Base-by-base conservation (phyloP, 2,888 invertebrate species). In the Patella depressa region DNA sequence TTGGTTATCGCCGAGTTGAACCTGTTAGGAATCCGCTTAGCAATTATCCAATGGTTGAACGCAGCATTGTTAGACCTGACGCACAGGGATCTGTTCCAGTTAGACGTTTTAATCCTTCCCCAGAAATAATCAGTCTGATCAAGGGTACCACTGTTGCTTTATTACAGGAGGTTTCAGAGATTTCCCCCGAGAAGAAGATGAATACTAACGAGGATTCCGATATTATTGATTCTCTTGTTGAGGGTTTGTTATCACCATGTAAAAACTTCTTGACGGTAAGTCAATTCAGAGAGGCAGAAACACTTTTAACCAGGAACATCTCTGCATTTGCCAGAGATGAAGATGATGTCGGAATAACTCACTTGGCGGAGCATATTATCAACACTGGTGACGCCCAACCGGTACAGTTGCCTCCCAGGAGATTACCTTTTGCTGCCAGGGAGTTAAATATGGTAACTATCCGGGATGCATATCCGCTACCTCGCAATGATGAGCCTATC, bases 301-400 rank as follows among this genome's bases (percentile, higher is more conserved):
- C 24, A 24, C 74, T 81, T 19, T 72, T 81, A 12, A 15, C 24
- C 4, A 77, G 71, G 55, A 59, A 78, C 73, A 17, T 45, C 15
- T 45, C 72, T 45, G 75, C 78, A 71, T 81, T 81, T 75, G 73
- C 81, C 15, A 77, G 15, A 29, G 70, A 71, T 15, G 65, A 78
- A 17, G 72, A 71, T 53, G 78, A 79, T 54, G 34, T 79, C 17
- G 81, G 81, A n/a, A n/a, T n/a, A 54, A 79, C 79, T 14, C 71
- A 15, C 17, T 19, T 74, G 15, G 75, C 75, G 19, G 57, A 78
- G 53, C 78, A 78, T n/a, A n/a, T n/a, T n/a, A n/a, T n/a, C n/a
- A n/a, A n/a, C n/a, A n/a, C n/a, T n/a, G n/a, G n/a, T n/a, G 57
- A 53, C 7, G 71, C 75, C 9, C 24, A n/a, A 24, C 79, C 81